Percentiles rank a stretch among this genome's conserved stretches.
Conservation (phyloP, 2,888 invertebrate genomes). For the Drosophila fungiperda region DNA sequence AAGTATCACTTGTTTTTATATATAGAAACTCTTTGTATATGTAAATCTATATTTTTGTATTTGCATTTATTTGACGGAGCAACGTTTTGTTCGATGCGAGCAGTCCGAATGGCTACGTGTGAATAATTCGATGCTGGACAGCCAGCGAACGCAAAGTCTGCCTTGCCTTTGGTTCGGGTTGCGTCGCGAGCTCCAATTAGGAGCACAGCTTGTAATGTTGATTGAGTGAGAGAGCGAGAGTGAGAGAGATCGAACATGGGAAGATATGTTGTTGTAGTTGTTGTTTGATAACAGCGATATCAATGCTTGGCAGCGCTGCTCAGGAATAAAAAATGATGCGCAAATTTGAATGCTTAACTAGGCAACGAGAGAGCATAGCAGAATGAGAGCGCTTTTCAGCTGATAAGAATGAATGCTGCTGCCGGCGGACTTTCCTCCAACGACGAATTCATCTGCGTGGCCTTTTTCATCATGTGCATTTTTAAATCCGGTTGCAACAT, state of each 20-base stretch:
- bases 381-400: slow-evolving; percentile 16
- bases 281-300: slow-evolving; percentile 58
- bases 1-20: background rate
- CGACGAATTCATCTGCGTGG: slow-evolving; percentile 22
- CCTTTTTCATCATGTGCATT: slow-evolving; percentile 13
- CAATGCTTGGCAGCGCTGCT: slow-evolving; percentile 31
- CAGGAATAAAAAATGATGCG: slow-evolving; percentile 57
- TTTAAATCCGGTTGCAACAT: slow-evolving; percentile 35
- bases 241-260: slow-evolving; percentile 1
- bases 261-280: slow-evolving; percentile 21
- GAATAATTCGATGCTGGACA: slow-evolving; percentile 70
- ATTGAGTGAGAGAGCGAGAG: background rate
- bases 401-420: slow-evolving; percentile 37
- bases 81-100: slow-evolving; percentile 54
- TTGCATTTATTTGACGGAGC: slow-evolving; percentile 19
- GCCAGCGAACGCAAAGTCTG: slow-evolving; percentile 66
- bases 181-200: slow-evolving; percentile 36
- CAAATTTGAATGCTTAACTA: slow-evolving; percentile 55
- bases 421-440: slow-evolving; percentile 32
- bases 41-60: background rate
- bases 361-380: slow-evolving; percentile 10
- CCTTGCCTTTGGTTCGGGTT: slow-evolving; percentile 33
- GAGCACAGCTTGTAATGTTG: slow-evolving; percentile 20
- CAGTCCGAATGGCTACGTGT: slow-evolving; percentile 72
- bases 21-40: slow-evolving; percentile 32